Evolutionary conservation across 2,888 invertebrate species (phyloP), one percentile per base, ranked within the genome.

Genomic region (Aplocera efformata): DNA sequence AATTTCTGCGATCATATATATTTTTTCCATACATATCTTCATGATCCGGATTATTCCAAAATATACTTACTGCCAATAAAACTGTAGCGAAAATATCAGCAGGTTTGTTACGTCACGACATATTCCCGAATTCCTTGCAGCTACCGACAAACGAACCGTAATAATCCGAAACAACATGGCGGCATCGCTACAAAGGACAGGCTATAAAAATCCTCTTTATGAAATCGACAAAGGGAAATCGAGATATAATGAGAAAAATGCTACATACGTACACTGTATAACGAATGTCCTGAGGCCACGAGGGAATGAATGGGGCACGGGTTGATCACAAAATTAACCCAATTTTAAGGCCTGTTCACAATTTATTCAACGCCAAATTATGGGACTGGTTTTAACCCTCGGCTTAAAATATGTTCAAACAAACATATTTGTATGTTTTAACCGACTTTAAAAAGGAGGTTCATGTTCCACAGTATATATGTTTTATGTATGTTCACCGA

Each of bases 161-260:
- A 60, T 63, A 61, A 58, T 49, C 47, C 42, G 50, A 52, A 63
- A 64, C 58, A 60, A 61, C 64, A 61, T 34, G 30, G 37, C 33
- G 33, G 7, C 22, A 41, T 20, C 41, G 40, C 36, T 46, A 53
- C 62, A 66, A 60, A 65, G 53, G 46, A 42, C 55, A 46, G 28
- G 47, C 29, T 25, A 51, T 41, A 48, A 48, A 52, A 47, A 50
- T 47, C 41, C 52, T 45, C 44, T 63, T 65, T 63, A 62, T 53
- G 50, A 54, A 55, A 52, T 57, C 51, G 60, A 59, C 63, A 48
- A 51, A 55, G 52, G 60, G 48, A 43, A 58, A 58, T 57, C 53
- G 59, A 52, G 30, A 53, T 50, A 51, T 66, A 58, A 67, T 56
- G 61, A 58, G 55, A 50, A 60, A 61, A 63, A 58, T 53, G 10